Evolutionary conservation across 2,888 invertebrate species (phyloP).

Genomic region (Phyto melanocephala): DNA sequence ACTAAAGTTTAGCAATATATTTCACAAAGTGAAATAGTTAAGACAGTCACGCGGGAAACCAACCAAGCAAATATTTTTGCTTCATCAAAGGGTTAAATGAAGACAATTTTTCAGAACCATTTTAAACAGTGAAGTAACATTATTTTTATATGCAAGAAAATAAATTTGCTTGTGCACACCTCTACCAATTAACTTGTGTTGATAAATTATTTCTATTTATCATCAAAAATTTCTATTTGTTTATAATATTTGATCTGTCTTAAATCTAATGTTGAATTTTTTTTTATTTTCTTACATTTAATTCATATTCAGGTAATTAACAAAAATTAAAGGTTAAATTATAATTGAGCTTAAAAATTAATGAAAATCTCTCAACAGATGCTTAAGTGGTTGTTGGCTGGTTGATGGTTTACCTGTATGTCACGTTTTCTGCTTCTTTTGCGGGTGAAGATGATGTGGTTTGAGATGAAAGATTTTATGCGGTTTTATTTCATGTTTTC

Average conservation of each 20-base stretch:
- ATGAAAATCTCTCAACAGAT: conserved; percentile 63
- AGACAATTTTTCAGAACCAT: no score
- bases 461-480: not conserved
- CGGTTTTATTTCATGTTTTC: not conserved
- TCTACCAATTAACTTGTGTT: not conserved
- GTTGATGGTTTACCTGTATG: not conserved
- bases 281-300: not conserved
- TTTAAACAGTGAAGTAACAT: no score
- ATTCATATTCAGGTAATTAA: conserved; percentile 70
- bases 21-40: no score
- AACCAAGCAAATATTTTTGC: no score
- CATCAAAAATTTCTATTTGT: conserved; percentile 32
- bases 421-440: not conserved
- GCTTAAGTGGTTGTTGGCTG: conserved; percentile 1
- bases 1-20: no score
- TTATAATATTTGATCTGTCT: conserved; percentile 48
- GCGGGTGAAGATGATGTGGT: no score
- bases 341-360: conserved; percentile 73
- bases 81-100: no score
- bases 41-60: no score
- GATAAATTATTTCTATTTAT: not conserved
- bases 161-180: no score
- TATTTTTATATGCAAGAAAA: no score
- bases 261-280: no score
- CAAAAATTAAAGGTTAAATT: conserved; percentile 73